Base-by-base conservation (phyloP, 2,797 vertebrate species). In the Mastacembelus armatus region DNA sequence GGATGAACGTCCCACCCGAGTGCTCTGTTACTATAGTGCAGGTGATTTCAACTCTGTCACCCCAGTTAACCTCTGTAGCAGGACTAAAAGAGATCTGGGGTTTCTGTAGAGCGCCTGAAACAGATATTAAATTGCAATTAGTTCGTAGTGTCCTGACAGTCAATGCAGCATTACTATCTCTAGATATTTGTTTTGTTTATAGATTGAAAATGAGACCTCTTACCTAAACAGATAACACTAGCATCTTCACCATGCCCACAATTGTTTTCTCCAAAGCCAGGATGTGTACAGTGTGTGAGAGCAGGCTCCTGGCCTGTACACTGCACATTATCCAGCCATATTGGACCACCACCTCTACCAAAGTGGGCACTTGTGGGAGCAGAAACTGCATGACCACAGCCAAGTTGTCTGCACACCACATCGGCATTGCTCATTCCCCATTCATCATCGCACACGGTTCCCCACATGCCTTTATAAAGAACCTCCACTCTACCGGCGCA, bases 401-500 rank as follows among this genome's bases (percentile, higher is more conserved):
- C 90, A 7, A 92, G 47, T 54, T 93, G 89, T 50, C 66, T 74
- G n/a, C 92, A 93, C 4, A 92, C 87, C 27, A 93, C 91, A 26
- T 80, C 58, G 0, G 79, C 88, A 1, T 68, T 81, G 10, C 0
- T 1, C 15, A 91, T 19, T 14, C 54, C 29, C 88, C 89, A 93
- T 3, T 84, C 85, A 12, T 92, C 85, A 16, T 90, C 87, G 58
- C 92, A 93, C 18, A 92, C 86, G 0, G 89, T 92, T 44, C 92
- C 92, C 92, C 92, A 93, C 36, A 76, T 30, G 74, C 84, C 43
- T 75, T 79, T 79, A 19, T 82, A 58, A 45, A 77, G 27, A 49
- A 93, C 0, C 80, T 93, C 91, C 69, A 93, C 63, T 56, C 92
- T 71, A 8, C 92, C 92, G 0, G 91, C 90, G 66, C 92, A 93